phyloP scores from a whole-genome alignment of 2,797 vertebrate species.

The Craterocephalus amniculus region DNA sequence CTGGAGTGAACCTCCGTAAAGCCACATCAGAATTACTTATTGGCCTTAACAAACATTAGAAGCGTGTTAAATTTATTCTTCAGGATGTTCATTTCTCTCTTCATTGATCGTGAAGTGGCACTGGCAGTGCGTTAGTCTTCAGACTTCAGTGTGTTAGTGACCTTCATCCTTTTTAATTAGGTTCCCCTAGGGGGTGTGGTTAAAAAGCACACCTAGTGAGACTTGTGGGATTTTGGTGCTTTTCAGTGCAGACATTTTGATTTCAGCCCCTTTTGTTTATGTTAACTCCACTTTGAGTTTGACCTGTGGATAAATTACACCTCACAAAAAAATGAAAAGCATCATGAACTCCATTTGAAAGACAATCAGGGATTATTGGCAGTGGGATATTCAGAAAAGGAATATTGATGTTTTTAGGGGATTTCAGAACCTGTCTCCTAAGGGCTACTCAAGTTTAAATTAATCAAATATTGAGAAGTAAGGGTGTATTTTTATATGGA shows the following conservation, averaged over 20 bases:
- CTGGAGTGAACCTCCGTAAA: neutral
- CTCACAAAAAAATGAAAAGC: slow-evolving; percentile 5
- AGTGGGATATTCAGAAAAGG: neutral
- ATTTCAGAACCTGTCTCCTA: neutral
- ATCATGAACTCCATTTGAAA: neutral
- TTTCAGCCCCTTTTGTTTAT: neutral
- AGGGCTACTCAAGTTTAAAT: neutral
- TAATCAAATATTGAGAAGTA: neutral
- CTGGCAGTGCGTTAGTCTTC: neutral
- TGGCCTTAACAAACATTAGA: neutral
- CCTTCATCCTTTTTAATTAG: too few species aligned
- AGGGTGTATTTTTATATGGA: neutral
- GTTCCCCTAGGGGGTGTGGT: too few species aligned
- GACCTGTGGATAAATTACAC: neutral
- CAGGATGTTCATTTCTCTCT: neutral
- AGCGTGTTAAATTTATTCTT: neutral
- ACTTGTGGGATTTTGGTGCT: neutral
- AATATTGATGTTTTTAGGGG: neutral
- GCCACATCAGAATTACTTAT: neutral
- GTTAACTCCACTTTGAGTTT: neutral
- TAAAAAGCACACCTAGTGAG: too few species aligned
- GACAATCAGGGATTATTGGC: neutral
- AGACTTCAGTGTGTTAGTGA: neutral
- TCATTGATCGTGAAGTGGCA: neutral
- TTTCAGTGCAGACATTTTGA: neutral